A percentile compares a stretch with the other conserved stretches of the same genome.
These are phyloP conservation scores for Alfaro cultratus DNA, from an alignment of 2,797 vertebrate species.

Conservation along the genomic window DNA sequence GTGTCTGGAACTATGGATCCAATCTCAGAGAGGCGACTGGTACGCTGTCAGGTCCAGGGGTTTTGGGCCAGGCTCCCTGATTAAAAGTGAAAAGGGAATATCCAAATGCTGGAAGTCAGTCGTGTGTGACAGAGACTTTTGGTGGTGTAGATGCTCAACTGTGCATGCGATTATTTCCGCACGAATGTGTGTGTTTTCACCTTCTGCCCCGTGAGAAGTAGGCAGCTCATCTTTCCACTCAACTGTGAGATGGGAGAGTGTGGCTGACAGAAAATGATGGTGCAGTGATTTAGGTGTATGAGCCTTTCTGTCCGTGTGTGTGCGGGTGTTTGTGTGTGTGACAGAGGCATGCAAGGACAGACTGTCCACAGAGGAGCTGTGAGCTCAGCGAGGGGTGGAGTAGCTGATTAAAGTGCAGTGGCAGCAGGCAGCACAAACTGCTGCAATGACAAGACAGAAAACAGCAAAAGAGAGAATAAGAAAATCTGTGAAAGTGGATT, in stretches of 20 bases:
- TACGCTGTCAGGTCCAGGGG: slow-evolving; percentile 36
- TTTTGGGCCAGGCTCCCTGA: slow-evolving; percentile 35
- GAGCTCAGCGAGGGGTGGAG: slow-evolving; percentile 60
- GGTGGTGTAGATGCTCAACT: slow-evolving; percentile 25
- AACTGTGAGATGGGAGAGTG: slow-evolving; percentile 62
- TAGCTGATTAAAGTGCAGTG: slow-evolving; percentile 56
- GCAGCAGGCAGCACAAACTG: slow-evolving; percentile 19
- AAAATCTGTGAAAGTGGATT: slow-evolving; percentile 20
- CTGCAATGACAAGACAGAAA: slow-evolving; percentile 23
- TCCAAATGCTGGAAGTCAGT: slow-evolving; percentile 50
- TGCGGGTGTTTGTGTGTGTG: background rate
- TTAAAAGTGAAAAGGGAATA: slow-evolving; percentile 51
- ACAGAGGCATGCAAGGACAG: slow-evolving; percentile 50
- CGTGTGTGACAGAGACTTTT: slow-evolving; percentile 53
- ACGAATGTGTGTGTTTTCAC: slow-evolving; percentile 32
- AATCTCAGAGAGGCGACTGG: slow-evolving; percentile 17
- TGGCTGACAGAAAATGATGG: slow-evolving; percentile 53
- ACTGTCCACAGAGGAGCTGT: slow-evolving; percentile 47
- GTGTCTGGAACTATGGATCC: slow-evolving; percentile 18
- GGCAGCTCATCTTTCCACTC: slow-evolving; percentile 65
- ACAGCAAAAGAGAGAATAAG: slow-evolving; percentile 13
- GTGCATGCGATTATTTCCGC: slow-evolving; percentile 14
- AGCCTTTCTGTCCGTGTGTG: background rate
- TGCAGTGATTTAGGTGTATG: slow-evolving; percentile 27
- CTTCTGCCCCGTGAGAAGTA: slow-evolving; percentile 31